A percentile compares a stretch with the other conserved stretches of the same genome.
Evolutionary conservation across 2,113 vertebrate genomes (phyloP).

Genomic region (Alethe castanea): DNA sequence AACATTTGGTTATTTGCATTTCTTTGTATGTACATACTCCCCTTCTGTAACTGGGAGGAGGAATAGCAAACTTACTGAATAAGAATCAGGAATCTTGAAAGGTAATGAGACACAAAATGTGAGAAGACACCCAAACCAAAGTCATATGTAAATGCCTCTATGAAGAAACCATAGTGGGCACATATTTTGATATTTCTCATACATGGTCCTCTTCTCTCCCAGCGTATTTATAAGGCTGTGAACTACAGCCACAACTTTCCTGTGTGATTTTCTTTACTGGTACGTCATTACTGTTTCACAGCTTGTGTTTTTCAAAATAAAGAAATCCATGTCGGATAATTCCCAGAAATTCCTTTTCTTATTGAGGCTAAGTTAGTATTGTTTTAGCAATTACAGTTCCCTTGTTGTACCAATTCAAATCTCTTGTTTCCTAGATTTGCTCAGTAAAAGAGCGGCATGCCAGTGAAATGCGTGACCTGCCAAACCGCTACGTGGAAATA

Average conservation of each 20-base stretch:
- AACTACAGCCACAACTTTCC: background rate
- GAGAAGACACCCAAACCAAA: background rate
- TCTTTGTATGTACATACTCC: background rate
- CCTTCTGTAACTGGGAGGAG: background rate
- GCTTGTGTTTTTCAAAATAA: background rate
- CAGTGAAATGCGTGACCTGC: constrained; percentile 92
- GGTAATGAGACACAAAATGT: fast-evolving
- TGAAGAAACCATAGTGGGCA: background rate
- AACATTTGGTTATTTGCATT: background rate
- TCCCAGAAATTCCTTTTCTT: background rate
- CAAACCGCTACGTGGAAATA: constrained; percentile 97
- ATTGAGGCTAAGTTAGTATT: background rate
- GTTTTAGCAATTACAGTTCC: background rate
- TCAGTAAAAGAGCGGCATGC: constrained; percentile 92
- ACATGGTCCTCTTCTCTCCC: background rate
- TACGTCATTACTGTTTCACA: background rate
- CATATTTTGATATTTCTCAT: background rate
- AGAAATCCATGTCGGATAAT: background rate
- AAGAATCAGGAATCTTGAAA: background rate
- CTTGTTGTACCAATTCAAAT: background rate
- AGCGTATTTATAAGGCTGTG: background rate
- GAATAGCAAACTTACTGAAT: background rate
- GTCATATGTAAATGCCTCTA: background rate
- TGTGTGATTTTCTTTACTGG: background rate
- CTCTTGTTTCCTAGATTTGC: constrained; percentile 83